Percentiles rank a stretch among this genome's conserved stretches.
Conservation (phyloP, 2,113 vertebrate species). For the Cavia aperea region DNA sequence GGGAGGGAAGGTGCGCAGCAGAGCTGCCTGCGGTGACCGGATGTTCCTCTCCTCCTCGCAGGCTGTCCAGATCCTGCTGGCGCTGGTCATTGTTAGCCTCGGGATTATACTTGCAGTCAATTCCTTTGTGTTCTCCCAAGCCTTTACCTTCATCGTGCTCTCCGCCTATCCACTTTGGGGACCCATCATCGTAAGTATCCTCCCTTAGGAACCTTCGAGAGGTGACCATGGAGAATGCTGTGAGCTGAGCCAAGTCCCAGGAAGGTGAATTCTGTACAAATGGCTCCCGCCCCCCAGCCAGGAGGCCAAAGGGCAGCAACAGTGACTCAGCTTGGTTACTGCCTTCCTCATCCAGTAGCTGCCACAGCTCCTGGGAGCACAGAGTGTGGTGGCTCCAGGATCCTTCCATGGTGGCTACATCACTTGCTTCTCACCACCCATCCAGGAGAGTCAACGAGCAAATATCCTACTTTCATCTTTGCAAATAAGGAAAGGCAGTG, state of each 20-base stretch:
- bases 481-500: neutral
- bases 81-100: constrained; percentile 28
- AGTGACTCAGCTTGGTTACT: accelerated
- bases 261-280: neutral
- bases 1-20: accelerated
- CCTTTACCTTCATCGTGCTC: neutral
- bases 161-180: constrained; percentile 65
- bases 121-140: neutral
- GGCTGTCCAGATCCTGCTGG: constrained; percentile 60
- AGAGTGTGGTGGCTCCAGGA: too few relatives aligned
- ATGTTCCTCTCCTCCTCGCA: constrained; percentile 31
- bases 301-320: accelerated
- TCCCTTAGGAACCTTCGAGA: neutral
- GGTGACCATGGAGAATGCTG: neutral
- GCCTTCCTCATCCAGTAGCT: too few relatives aligned
- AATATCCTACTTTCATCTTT: neutral
- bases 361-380: neutral
- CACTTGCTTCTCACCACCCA: neutral
- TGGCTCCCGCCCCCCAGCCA: too few relatives aligned
- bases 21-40: neutral
- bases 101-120: constrained; percentile 40
- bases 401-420: neutral
- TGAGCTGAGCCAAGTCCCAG: neutral
- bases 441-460: too few relatives aligned
- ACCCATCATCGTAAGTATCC: constrained; percentile 55